phyloP scores from a whole-genome alignment of 2,797 vertebrate genomes.

The Sylvia borin region DNA sequence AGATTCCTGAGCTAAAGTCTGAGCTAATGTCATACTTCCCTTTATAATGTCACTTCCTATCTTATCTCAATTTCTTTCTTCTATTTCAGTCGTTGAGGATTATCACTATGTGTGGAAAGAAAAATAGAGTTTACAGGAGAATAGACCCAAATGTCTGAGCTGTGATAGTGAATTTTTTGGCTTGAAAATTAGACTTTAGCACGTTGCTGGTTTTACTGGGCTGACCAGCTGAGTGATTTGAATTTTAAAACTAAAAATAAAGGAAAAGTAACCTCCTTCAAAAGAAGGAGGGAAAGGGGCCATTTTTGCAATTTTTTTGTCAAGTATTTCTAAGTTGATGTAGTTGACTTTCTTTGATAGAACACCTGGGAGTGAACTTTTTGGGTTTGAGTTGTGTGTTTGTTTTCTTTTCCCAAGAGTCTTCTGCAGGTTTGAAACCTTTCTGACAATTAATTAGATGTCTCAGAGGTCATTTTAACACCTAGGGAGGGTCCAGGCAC shows the following conservation, averaged over 20 bases:
- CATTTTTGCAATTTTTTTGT: background rate
- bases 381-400: accelerated
- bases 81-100: background rate
- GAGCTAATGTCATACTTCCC: background rate
- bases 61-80: background rate
- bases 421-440: background rate
- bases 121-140: background rate
- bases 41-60: background rate
- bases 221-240: background rate
- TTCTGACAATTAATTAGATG: background rate
- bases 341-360: background rate
- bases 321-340: background rate
- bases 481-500: background rate
- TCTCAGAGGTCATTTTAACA: background rate
- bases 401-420: background rate
- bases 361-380: background rate
- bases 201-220: background rate
- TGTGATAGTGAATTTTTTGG: background rate
- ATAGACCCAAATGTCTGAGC: background rate
- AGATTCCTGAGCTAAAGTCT: background rate
- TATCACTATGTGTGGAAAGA: background rate
- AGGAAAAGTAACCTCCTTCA: background rate
- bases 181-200: background rate
- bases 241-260: background rate
- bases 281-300: background rate